Percentiles rank a stretch among this genome's conserved stretches.
Evolutionary conservation across 1,140 invertebrate genomes (phyloP).

Genomic region (Drosophila bifasciata): DNA sequence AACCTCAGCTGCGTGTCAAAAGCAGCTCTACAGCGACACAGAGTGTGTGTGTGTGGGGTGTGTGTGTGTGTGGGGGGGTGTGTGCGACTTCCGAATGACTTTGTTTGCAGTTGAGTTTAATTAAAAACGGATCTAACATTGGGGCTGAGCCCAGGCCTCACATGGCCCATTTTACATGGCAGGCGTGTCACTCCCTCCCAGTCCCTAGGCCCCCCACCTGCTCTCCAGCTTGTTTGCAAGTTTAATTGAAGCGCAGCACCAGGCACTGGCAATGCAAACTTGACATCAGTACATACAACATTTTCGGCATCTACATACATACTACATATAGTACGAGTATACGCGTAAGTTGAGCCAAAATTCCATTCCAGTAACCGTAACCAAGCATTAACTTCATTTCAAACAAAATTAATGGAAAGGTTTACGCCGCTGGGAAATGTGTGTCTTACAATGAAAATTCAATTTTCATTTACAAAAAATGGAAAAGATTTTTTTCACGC

Average conservation of each 20-base stretch:
- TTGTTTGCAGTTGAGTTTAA: constrained; percentile 83
- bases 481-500: constrained; percentile 18
- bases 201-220: too few species aligned
- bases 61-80: not conserved
- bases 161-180: constrained; percentile 19
- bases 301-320: constrained; percentile 30
- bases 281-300: constrained; percentile 42
- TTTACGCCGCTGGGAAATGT: constrained; percentile 2
- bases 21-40: constrained; percentile 29
- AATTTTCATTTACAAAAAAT: constrained; percentile 38
- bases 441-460: constrained; percentile 32
- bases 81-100: constrained; percentile 50
- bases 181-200: constrained; percentile 11
- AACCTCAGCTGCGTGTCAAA: constrained; percentile 66
- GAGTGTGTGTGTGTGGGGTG: not conserved
- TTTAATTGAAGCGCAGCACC: constrained; percentile 62
- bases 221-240: constrained; percentile 52
- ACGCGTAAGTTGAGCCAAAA: constrained; percentile 21
- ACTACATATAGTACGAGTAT: too few species aligned
- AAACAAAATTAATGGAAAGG: constrained; percentile 47
- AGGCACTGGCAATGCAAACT: constrained; percentile 22
- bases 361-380: too few species aligned
- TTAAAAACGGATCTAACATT: constrained; percentile 83
- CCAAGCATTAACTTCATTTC: constrained; percentile 68
- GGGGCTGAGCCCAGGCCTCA: constrained; percentile 35